Percentiles rank a stretch among this genome's conserved stretches.
These are phyloP conservation scores for Linepithema humile DNA, from an alignment of 1,140 invertebrate genomes.

Conservation along the genomic window DNA sequence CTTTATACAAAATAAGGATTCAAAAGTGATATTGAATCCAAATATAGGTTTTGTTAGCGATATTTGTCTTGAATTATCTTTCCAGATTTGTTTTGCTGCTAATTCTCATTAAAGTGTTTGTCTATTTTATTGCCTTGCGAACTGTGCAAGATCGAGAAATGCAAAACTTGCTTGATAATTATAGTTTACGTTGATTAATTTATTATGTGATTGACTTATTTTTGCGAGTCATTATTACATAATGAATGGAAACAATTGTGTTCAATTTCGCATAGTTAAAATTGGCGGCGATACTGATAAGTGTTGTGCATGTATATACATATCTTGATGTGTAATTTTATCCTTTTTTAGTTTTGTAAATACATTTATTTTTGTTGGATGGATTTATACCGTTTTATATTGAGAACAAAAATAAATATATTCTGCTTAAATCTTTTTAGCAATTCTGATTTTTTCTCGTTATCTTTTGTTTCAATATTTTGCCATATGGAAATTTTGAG, in stretches of 20 bases:
- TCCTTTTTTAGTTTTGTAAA: not conserved
- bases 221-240: not conserved
- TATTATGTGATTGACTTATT: not conserved
- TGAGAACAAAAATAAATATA: slow-evolving; percentile 17
- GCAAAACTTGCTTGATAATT: slow-evolving; percentile 9
- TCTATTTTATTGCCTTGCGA: no score
- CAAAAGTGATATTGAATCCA: not conserved
- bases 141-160: no score
- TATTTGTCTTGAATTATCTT: not conserved
- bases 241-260: no score
- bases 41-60: not conserved
- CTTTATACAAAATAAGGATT: not conserved
- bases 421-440: slow-evolving; percentile 9
- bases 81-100: not conserved
- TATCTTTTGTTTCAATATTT: no score
- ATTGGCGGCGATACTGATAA: not conserved
- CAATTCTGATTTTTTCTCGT: not conserved
- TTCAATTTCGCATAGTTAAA: no score
- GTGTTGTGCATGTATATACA: not conserved
- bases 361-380: slow-evolving; percentile 7
- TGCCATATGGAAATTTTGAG: not conserved
- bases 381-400: slow-evolving; percentile 2
- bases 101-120: not conserved
- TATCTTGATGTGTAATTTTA: not conserved
- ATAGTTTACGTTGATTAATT: slow-evolving; percentile 7